These are phyloP conservation scores for Myripristis jacobus DNA, from an alignment of 2,797 vertebrate species.

Conservation along the genomic window DNA sequence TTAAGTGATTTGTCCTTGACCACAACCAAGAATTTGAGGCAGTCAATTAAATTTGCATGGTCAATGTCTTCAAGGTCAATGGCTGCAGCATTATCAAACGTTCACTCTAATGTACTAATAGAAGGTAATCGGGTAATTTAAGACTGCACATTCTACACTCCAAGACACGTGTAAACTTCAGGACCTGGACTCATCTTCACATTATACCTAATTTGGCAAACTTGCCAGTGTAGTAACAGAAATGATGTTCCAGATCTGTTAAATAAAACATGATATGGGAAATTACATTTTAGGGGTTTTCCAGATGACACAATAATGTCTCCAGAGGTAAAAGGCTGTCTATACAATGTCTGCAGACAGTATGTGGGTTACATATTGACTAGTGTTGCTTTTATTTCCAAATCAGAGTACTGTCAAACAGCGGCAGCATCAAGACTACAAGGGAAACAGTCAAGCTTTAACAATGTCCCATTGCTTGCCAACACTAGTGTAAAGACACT, in stretches of 20 bases:
- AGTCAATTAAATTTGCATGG: neutral
- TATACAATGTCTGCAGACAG: constrained; percentile 24
- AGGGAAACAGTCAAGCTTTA: constrained; percentile 35
- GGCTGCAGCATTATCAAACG: no score
- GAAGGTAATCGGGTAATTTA: no score
- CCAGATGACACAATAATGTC: constrained; percentile 19
- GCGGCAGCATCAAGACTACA: constrained; percentile 25
- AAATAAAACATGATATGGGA: neutral
- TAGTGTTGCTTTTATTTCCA: constrained; percentile 45
- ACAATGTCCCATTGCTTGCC: constrained; percentile 43
- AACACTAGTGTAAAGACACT: constrained; percentile 23
- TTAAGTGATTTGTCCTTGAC: neutral
- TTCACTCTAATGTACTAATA: no score
- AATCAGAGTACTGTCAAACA: constrained; percentile 59
- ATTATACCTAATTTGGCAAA: no score
- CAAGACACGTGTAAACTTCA: no score
- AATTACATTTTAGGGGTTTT: constrained; percentile 12
- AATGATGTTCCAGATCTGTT: no score
- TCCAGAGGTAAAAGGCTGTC: constrained; percentile 23
- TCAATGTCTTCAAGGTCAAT: neutral
- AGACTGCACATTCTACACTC: no score
- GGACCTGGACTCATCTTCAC: no score
- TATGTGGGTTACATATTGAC: constrained; percentile 35
- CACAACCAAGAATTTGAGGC: neutral
- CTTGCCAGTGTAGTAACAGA: no score